Percentiles rank a stretch among this genome's conserved stretches.
phyloP scores from a whole-genome alignment of 2,113 vertebrate genomes.

The Macroglossus sobrinus region DNA sequence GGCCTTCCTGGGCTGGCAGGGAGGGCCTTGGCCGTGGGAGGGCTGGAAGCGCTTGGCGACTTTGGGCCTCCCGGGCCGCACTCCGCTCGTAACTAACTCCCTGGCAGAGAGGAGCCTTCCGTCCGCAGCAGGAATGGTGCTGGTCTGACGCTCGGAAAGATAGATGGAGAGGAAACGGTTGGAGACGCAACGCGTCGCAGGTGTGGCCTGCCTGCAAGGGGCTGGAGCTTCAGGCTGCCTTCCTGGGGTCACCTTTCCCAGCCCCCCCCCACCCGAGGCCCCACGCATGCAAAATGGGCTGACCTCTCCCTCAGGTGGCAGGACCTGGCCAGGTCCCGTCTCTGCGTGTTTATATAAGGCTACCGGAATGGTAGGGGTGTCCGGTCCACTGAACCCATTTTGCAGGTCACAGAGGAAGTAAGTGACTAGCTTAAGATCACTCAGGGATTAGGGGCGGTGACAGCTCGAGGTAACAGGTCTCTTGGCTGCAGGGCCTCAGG shows the following conservation, averaged over 20 bases:
- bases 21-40: neutral
- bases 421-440: neutral
- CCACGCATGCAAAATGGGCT: neutral
- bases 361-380: accelerated
- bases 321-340: neutral
- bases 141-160: neutral
- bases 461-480: accelerated
- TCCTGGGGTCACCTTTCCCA: accelerated
- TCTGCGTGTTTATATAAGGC: neutral
- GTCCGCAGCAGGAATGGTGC: neutral
- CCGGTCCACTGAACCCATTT: neutral
- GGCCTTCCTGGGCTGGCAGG: constrained; percentile 29
- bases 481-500: accelerated
- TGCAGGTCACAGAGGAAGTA: neutral
- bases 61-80: neutral
- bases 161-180: neutral
- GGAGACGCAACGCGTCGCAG: accelerated
- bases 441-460: accelerated
- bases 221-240: neutral
- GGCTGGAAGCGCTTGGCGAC: neutral
- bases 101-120: constrained; percentile 5
- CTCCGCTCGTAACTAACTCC: no score
- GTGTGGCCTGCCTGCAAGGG: neutral
- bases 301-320: neutral
- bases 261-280: neutral